Base-by-base conservation (phyloP, 2,113 vertebrate species). In the Myiozetetes cayanensis region DNA sequence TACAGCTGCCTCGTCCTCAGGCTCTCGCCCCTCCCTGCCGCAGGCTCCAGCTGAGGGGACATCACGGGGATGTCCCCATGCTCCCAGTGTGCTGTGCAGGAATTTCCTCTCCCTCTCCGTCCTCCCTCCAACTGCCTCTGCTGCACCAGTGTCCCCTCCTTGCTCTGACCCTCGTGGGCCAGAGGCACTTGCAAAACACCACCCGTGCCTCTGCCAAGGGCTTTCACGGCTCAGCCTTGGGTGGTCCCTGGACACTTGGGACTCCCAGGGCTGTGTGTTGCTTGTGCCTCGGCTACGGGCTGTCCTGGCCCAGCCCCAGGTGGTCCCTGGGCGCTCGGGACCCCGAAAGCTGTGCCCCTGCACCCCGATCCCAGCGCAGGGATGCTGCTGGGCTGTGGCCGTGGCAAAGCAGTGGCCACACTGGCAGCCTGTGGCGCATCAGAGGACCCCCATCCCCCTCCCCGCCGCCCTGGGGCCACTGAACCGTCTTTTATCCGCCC, bases 281-380 rank as follows among this genome's bases (percentile, higher is more conserved):
- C 27, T 39, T 41, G 24, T 39, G 39, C 62, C 53, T 61, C 24
- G 47, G 53, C 39, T 39, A 9, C 20, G 7, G 37, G 61, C 28
- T 17, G 46, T n/a, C 16, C 62, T 35, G 39, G 39, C 53, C 41
- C 53, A 68, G 70, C 46, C 50, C 46, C 62, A 2, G 23, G 24
- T 7, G 19, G 20, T 11, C 33, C 8, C 33, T 44, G 52, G 3
- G 15, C 35, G 70, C 3, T 65, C 50, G 5, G 27, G 27, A 23
- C 43, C 12, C 49, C 14, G 44, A 3, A 23, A 4, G 18, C 27
- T 10, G 6, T 24, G 4, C 6, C 18, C 39, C 59, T 6, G 56
- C 10, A 12, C 14, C 47, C 58, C 20, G 1, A 0, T 4, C 37
- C 74, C 50, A 23, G 70, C 2, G 0, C 24, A 2, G 59, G 33